phyloP scores from a whole-genome alignment of 1,140 invertebrate species.

The Scaptodrosophila lebanonensis region DNA sequence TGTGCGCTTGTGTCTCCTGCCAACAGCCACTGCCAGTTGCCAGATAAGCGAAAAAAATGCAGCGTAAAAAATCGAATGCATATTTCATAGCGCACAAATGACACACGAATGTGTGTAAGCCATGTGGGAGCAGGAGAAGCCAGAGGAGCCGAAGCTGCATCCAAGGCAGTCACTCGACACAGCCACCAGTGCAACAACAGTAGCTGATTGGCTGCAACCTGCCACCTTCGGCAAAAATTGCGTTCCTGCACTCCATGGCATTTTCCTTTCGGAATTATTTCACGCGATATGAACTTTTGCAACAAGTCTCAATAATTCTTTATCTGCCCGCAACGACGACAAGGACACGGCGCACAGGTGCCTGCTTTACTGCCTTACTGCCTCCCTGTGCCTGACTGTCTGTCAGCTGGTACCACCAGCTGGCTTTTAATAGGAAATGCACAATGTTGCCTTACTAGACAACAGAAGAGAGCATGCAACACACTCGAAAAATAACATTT shows the following conservation, averaged over 20 bases:
- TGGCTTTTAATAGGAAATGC: too few species aligned
- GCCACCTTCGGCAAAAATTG: constrained; percentile 23
- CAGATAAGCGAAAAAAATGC: constrained; percentile 65
- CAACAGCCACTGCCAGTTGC: constrained; percentile 34
- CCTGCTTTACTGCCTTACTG: not conserved
- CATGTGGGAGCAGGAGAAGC: not conserved
- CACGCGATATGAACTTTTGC: constrained; percentile 66
- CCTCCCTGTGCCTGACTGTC: not conserved
- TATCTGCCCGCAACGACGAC: constrained; percentile 40
- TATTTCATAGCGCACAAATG: constrained; percentile 68
- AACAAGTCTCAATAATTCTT: constrained; percentile 69
- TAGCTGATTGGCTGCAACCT: constrained; percentile 16
- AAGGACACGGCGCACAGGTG: constrained; percentile 14
- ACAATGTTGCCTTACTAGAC: too few species aligned
- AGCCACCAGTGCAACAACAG: constrained; percentile 12
- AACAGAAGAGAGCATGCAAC: too few species aligned
- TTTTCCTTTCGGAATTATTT: constrained; percentile 68
- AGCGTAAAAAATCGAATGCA: constrained; percentile 72
- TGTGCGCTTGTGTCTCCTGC: not conserved
- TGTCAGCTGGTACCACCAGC: too few species aligned
- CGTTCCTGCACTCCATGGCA: constrained; percentile 25
- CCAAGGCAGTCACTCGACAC: not conserved
- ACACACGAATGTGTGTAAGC: constrained; percentile 13
- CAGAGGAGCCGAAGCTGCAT: constrained; percentile 3
- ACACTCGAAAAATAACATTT: too few species aligned